Conservation (phyloP, 1,140 invertebrate species). For the Agrilus planipennis region DNA sequence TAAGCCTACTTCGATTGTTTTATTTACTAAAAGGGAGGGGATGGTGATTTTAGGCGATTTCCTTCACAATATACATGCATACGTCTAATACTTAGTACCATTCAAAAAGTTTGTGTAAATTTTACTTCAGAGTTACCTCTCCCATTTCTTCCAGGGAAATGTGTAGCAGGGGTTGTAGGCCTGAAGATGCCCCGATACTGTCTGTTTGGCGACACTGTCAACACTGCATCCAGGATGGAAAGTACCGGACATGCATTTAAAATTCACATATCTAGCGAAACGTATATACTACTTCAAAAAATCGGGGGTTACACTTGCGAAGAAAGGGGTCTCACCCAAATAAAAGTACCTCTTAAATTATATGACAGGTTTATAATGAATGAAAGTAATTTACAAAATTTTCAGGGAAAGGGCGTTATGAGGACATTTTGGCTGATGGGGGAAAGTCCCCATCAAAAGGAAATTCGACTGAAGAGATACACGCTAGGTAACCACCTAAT, state of each 20-base stretch:
- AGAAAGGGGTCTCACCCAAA: conserved; percentile 54
- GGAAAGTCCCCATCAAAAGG: conserved; percentile 38
- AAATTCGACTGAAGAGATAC: conserved; percentile 27
- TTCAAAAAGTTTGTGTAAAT: too few species aligned
- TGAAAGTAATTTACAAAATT: background rate
- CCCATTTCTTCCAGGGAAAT: conserved; percentile 39
- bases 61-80: too few species aligned
- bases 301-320: conserved; percentile 55
- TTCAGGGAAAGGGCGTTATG: conserved; percentile 62
- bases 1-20: too few species aligned
- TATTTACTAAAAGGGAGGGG: too few species aligned
- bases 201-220: conserved; percentile 81
- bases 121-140: conserved; percentile 1
- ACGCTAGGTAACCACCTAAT: too few species aligned
- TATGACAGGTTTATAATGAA: too few species aligned
- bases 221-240: conserved; percentile 59
- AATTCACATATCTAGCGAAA: conserved; percentile 60
- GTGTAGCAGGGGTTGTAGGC: conserved; percentile 74
- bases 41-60: too few species aligned
- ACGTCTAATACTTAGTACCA: too few species aligned
- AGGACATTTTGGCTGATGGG: conserved; percentile 63
- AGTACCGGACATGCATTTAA: conserved; percentile 54
- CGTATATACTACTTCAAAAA: conserved; percentile 49
- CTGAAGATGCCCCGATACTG: conserved; percentile 82
- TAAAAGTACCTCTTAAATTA: too few species aligned